These are phyloP conservation scores for Tetropium fuscum DNA, from an alignment of 2,888 invertebrate genomes.

Conservation along the genomic window DNA sequence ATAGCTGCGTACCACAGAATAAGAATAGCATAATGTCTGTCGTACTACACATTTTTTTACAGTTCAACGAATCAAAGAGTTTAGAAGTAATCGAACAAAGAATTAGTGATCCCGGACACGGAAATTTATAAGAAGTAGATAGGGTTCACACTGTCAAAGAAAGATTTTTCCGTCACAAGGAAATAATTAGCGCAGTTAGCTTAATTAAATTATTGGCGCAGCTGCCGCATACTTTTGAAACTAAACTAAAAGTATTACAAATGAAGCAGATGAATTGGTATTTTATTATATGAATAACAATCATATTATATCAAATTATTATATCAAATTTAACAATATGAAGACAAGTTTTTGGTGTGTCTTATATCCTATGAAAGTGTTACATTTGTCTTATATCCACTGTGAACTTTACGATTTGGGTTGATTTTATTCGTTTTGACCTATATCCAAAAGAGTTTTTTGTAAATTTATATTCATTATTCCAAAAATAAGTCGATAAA, in stretches of 20 bases:
- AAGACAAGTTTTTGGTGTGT: too few species aligned
- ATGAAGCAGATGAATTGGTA: too few species aligned
- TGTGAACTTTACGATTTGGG: too few species aligned
- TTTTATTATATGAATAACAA: too few species aligned
- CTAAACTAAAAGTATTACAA: not conserved
- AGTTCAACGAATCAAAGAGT: not conserved
- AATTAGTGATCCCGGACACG: not conserved
- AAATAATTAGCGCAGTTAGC: not conserved
- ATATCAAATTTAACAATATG: too few species aligned
- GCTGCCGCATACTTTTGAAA: not conserved
- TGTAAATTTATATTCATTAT: too few species aligned
- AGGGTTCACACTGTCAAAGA: not conserved
- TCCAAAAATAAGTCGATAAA: too few species aligned
- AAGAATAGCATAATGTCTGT: not conserved
- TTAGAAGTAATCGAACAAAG: not conserved
- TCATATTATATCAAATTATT: too few species aligned
- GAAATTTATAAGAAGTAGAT: not conserved
- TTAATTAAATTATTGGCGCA: not conserved
- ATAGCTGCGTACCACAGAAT: slow-evolving; percentile 1
- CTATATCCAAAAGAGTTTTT: too few species aligned
- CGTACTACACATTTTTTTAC: not conserved
- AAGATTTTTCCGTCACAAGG: not conserved
- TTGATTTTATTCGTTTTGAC: too few species aligned
- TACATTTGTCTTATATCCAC: too few species aligned
- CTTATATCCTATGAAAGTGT: too few species aligned